phyloP scores from a whole-genome alignment of 2,888 invertebrate genomes.

The Holacanthella duospinosa region DNA sequence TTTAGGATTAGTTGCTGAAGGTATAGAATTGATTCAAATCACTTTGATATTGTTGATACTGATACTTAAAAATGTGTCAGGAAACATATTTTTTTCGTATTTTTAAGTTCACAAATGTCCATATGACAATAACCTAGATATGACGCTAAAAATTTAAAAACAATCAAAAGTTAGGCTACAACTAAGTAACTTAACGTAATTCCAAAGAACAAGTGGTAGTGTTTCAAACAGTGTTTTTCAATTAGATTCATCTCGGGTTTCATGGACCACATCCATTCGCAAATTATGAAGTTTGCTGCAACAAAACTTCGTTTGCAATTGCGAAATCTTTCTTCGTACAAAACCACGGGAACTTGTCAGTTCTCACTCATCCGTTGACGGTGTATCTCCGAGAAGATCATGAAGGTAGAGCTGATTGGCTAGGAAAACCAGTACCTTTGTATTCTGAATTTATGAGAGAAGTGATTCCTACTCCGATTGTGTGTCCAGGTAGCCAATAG shows the following conservation, averaged over 20 bases:
- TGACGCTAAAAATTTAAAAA: no score
- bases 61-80: no score
- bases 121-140: no score
- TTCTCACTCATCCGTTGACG: constrained; percentile 30
- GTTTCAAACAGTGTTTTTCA: no score
- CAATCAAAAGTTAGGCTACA: no score
- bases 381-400: constrained; percentile 26
- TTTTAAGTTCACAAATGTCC: no score
- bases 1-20: no score
- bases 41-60: no score
- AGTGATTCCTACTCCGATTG: not conserved
- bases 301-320: constrained; percentile 19
- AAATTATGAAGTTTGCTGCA: constrained; percentile 32
- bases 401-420: constrained; percentile 20
- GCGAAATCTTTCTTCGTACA: constrained; percentile 22
- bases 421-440: constrained; percentile 26
- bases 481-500: not conserved
- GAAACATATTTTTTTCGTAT: no score
- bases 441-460: constrained; percentile 17
- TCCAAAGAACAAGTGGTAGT: no score
- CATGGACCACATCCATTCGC: constrained; percentile 31
- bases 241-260: not conserved
- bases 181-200: no score
- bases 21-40: no score
- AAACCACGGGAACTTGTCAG: constrained; percentile 30